Evolutionary conservation across 1,140 invertebrate species (phyloP), one percentile per base, ranked within the genome.

Genomic region (Drosophila insularis): DNA sequence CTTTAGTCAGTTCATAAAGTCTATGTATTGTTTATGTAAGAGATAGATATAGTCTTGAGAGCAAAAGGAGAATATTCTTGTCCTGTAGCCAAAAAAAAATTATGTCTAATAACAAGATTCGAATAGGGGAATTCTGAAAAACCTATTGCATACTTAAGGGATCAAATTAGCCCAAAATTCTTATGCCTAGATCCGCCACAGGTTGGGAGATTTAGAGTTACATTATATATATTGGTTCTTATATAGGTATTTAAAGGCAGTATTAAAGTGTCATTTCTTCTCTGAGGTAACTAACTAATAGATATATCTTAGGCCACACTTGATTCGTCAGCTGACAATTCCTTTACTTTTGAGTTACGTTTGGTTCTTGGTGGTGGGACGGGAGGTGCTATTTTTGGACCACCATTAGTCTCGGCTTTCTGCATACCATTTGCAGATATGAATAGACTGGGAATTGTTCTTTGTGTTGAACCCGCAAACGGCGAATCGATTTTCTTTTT

Each of bases 281-380:
- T 43, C 6, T 50, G 43, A 21, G 56, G 56, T 35, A 59, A 59
- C 14, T 37, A 27, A 59, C 17, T 46, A 10, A 32, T 2, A 62
- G 6, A 31, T 62, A 19, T 62, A 31, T 31, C 23, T 50, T 62
- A 62, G 27, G 60, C 60, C 17, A 62, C 40, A 31, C 60, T 62
- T 32, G 60, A 62, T 27, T 43, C 60, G 17, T 62, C 40, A 6
- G 60, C 60, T 32, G 60, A 32, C 40, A 62, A 27, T 62, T 62
- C 60, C 23, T 31, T 43, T 19, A 62, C 27, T 4, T 31, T 62
- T 17, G 21, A 23, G 2, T 13, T 19, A 35, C 55, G 64, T 60
- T 74, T 74, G 11, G 62, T 61, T 55, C 71, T 56, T 1, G 70
- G 71, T 8, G 71, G 71, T n/a, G 71, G 62, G 11, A 74, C 53